Percentiles rank a stretch among this genome's conserved stretches.
Evolutionary conservation across 2,888 invertebrate species (phyloP).

Genomic region (Heteromurus nitidus): DNA sequence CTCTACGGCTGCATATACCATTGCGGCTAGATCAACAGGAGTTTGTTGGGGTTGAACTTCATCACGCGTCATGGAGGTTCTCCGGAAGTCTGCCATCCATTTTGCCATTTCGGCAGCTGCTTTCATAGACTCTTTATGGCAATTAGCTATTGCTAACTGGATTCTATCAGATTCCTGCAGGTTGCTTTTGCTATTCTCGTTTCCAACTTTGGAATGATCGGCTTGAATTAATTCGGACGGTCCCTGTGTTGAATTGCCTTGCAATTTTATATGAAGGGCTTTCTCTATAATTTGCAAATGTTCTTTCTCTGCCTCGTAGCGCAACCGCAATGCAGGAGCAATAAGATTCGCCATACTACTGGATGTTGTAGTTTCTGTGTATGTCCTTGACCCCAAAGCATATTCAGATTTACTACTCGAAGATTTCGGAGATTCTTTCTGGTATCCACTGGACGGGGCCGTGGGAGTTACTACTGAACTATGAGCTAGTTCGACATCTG

Average conservation of each 20-base stretch:
- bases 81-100: slow-evolving; percentile 57
- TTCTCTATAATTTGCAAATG: slow-evolving; percentile 55
- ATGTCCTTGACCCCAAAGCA: background rate
- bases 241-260: no score
- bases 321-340: slow-evolving; percentile 54
- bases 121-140: slow-evolving; percentile 64
- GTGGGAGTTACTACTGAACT: no score
- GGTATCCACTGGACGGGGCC: no score
- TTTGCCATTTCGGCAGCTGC: slow-evolving; percentile 62
- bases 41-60: slow-evolving; percentile 25
- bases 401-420: slow-evolving; percentile 37
- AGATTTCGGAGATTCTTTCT: no score
- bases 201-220: background rate
- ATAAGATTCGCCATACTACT: slow-evolving; percentile 27
- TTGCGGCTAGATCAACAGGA: slow-evolving; percentile 52
- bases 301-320: slow-evolving; percentile 60
- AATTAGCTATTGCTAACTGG: slow-evolving; percentile 50
- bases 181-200: background rate
- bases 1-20: slow-evolving; percentile 63
- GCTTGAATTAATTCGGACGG: no score
- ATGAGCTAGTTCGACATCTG: slow-evolving; percentile 51
- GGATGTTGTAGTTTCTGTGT: slow-evolving; percentile 1
- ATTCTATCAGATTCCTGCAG: slow-evolving; percentile 25
- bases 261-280: slow-evolving; percentile 39
- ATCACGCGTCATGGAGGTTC: slow-evolving; percentile 29